Evolutionary conservation across 2,113 vertebrate species (phyloP), one percentile per base, ranked within the genome.

Genomic region (Coturnix japonica): DNA sequence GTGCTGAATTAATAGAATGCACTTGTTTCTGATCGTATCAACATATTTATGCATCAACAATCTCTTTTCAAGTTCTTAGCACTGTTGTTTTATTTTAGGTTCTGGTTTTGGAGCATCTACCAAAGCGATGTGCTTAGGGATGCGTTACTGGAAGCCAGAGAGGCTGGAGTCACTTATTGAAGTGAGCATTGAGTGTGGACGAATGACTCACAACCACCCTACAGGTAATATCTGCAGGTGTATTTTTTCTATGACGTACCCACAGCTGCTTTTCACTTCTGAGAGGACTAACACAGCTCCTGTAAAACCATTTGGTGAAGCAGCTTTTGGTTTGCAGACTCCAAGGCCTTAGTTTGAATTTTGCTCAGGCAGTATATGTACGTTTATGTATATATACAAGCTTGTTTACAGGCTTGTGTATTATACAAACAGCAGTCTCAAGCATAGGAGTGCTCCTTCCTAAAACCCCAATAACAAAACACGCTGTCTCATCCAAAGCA

Each of bases 181-280:
- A 98, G 99, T 99, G 96, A 99, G 99, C 98, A 97, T 99, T 19
- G 99, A 99, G 95, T 98, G 97, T 0, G 99, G 99, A 44, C 97
- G 99, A 76, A 99, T 99, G 99, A 99, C 99, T 21, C 99, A 99
- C 39, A 99, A 99, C 95, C 99, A 99, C 25, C 99, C 99, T 21
- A 99, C 98, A 98, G 99, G 99, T 99, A 97, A 56, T 1, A 2
- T 5, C 7, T 1, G 6, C 37, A 22, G 56, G 14, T 43, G 3
- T 31, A 2, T 13, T 1, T 0, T 16, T 6, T 4, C 1, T 2
- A 81, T 64, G 46, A 33, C 23, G 41, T 54, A 23, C 59, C 65
- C 23, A 13, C 22, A 43, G 60, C 35, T 60, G 56, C 49, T 67
- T 31, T 66, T 67, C 16, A 9, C 41, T 76, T 81, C 80, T 37